Evolutionary conservation across 2,888 invertebrate genomes (phyloP).

Genomic region (Rhopalosiphum nymphaeae): DNA sequence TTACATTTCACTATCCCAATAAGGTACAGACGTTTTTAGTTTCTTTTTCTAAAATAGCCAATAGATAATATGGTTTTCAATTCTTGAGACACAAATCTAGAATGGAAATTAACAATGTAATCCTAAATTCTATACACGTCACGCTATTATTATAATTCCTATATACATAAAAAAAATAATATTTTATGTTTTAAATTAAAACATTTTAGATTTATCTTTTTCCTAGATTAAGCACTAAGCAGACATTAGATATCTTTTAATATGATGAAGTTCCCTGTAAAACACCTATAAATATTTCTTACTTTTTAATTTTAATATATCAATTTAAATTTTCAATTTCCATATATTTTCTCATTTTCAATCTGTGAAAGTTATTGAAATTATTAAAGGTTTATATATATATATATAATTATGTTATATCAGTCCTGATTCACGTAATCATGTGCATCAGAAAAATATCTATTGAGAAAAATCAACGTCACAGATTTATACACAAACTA

Average conservation of each 20-base stretch:
- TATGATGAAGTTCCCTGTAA: neutral
- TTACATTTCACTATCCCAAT: neutral
- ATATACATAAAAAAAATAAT: neutral
- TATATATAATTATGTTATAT: neutral
- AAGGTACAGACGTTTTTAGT: neutral
- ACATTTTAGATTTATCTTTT: neutral
- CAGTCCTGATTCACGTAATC: neutral
- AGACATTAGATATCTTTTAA: neutral
- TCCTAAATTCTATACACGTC: neutral
- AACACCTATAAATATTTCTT: neutral
- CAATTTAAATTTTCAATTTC: neutral
- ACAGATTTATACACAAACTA: neutral
- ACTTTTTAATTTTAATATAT: neutral
- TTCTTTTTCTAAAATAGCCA: neutral
- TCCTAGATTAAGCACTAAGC: neutral
- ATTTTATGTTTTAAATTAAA: neutral
- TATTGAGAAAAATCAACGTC: neutral
- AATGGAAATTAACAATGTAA: neutral
- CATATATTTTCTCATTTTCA: neutral
- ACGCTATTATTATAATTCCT: neutral
- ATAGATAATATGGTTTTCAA: neutral
- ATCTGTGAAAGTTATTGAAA: neutral
- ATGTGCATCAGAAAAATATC: neutral
- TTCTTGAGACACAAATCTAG: neutral
- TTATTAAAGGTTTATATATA: neutral